A percentile compares a stretch with the other conserved stretches of the same genome.
Conservation (phyloP, 2,797 vertebrate genomes). For the Poeciliopsis turneri region DNA sequence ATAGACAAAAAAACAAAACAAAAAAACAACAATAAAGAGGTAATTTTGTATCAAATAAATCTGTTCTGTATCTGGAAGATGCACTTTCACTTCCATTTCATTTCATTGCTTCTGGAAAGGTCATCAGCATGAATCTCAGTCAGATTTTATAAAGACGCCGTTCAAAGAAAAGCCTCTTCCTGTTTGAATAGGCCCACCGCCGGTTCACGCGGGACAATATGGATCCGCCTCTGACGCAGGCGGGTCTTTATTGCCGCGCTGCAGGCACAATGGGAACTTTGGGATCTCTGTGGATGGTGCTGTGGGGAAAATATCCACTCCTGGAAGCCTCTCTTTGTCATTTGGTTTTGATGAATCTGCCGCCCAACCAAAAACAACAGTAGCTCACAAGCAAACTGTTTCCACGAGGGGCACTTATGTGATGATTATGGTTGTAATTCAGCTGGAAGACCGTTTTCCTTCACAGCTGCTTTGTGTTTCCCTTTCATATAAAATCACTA, state of each 20-base stretch:
- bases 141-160: slow-evolving; percentile 50
- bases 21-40: neutral
- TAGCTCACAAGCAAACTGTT: slow-evolving; percentile 26
- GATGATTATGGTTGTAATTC: neutral
- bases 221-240: slow-evolving; percentile 53
- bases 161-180: slow-evolving; percentile 52
- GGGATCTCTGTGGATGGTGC: slow-evolving; percentile 27
- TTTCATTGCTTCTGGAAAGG: neutral
- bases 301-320: slow-evolving; percentile 38
- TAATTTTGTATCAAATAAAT: neutral
- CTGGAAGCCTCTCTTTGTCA: slow-evolving; percentile 32
- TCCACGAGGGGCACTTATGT: neutral
- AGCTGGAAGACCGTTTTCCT: neutral
- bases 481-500: neutral
- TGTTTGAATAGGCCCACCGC: slow-evolving; percentile 64
- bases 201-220: slow-evolving; percentile 54
- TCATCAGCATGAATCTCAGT: slow-evolving; percentile 40
- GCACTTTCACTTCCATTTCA: neutral
- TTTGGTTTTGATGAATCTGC: slow-evolving; percentile 46
- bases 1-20: neutral
- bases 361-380: slow-evolving; percentile 45
- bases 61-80: neutral
- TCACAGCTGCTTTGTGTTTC: neutral
- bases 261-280: slow-evolving; percentile 58
- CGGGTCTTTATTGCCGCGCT: slow-evolving; percentile 61